Conservation (phyloP, 2,113 vertebrate genomes). For the Sinosuthora webbiana region DNA sequence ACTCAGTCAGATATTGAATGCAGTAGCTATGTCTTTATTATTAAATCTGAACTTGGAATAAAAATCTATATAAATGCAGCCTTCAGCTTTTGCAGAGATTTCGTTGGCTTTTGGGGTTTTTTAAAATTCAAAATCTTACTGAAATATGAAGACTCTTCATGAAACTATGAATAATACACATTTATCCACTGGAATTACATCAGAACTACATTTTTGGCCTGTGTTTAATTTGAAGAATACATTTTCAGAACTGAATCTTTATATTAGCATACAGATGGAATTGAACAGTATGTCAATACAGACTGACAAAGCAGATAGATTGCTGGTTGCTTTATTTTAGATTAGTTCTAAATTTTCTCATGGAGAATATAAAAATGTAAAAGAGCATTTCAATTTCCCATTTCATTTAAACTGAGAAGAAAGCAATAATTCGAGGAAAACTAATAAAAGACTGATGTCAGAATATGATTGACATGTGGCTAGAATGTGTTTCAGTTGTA, state of each 20-base stretch:
- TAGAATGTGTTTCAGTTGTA: slow-evolving; percentile 58
- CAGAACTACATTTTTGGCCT: slow-evolving; percentile 47
- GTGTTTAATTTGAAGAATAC: slow-evolving; percentile 56
- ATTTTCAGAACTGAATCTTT: slow-evolving; percentile 59
- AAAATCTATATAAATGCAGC: not conserved
- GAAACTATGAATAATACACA: slow-evolving; percentile 19
- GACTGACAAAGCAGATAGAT: slow-evolving; percentile 70
- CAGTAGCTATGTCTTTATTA: not conserved
- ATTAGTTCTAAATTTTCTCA: slow-evolving; percentile 65
- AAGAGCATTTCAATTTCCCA: slow-evolving; percentile 70
- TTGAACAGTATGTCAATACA: slow-evolving; percentile 68
- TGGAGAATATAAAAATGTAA: slow-evolving; percentile 64
- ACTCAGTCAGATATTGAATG: not conserved
- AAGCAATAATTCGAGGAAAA: slow-evolving; percentile 69
- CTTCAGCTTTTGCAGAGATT: not conserved
- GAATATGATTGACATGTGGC: slow-evolving; percentile 54
- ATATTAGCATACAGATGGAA: slow-evolving; percentile 76
- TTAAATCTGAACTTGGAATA: slow-evolving; percentile 1
- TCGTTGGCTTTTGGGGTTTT: not conserved
- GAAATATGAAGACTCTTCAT: not conserved
- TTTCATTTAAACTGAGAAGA: slow-evolving; percentile 67
- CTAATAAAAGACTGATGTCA: slow-evolving; percentile 55
- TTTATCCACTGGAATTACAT: slow-evolving; percentile 54
- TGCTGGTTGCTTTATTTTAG: slow-evolving; percentile 58
- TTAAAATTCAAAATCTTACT: not conserved